Base-by-base conservation (phyloP, 2,797 vertebrate species). In the Acipenser oxyrinchus region DNA sequence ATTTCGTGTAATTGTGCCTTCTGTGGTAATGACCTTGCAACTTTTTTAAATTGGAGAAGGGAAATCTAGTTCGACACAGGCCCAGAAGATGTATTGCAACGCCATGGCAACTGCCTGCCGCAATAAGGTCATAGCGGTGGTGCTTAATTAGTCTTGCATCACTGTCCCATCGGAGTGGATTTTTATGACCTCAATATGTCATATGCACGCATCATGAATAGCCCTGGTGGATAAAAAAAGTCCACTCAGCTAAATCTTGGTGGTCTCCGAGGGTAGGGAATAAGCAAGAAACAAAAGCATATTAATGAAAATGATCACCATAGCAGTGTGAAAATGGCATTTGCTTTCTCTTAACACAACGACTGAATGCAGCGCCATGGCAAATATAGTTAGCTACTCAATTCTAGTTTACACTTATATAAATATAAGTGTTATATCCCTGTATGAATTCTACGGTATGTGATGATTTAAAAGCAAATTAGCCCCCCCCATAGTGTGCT, bases 151-250 rank as follows among this genome's bases (percentile, higher is more conserved):
- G 86, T 79, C 81, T 79, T 77, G 82, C 74, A 77, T 78, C 74
- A 74, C 74, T 57, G 63, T 87, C 88, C 83, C 86, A 62, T 71
- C 62, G 79, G 87, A 87, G 72, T 68, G 76, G 74, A 75, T 83
- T 86, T 89, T 89, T 87, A 89, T 88, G 87, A 85, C 84, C 85
- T 79, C 87, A 81, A 87, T 89, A 88, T 87, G 84, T 88, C 87
- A 87, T 76, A 81, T 70, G 75, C 73, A 68, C 69, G 73, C 66
- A 78, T 76, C 80, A 82, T 76, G 77, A 69, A 60, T 53, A 60
- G 48, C 61, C 66, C 50, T 51, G n/a, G 23, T 37, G 6, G 66
- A 51, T 13, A 58, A 58, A 37, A 37, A 58, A 58, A 58, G 55
- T 58, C 55, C 55, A 13, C 55, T 58, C 12, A 58, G 55, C 55